These are phyloP conservation scores for Acanthaster planci DNA, from an alignment of 35 echinoderm and acorn worm species.

Conservation along the genomic window DNA sequence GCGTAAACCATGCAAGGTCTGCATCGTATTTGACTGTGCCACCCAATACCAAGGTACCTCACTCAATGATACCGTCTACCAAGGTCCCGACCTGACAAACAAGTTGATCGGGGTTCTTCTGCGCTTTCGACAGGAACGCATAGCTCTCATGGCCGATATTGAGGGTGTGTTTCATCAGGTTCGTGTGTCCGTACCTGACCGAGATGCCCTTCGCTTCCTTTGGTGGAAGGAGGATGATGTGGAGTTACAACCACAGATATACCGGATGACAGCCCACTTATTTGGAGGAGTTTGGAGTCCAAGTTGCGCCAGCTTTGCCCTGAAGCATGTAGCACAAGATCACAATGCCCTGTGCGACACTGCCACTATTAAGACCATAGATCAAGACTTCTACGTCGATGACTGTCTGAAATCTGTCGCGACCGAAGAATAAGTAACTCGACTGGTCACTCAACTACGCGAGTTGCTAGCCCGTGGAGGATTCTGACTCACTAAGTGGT, in stretches of 20 bases:
- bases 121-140: constrained; percentile 56
- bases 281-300: constrained; percentile 71
- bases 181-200: constrained; percentile 51
- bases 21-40: constrained; percentile 13
- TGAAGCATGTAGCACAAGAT: constrained; percentile 58
- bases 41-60: constrained; percentile 42
- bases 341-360: constrained; percentile 40
- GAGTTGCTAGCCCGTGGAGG: constrained; percentile 45
- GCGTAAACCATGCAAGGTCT: constrained; percentile 27
- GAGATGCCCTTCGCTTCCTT: constrained; percentile 63
- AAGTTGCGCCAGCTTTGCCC: constrained; percentile 72
- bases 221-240: constrained; percentile 68
- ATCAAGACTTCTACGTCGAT: constrained; percentile 81
- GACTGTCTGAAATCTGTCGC: constrained; percentile 57
- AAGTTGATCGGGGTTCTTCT: constrained; percentile 53
- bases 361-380: constrained; percentile 50
- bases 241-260: constrained; percentile 9
- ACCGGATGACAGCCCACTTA: constrained; percentile 52
- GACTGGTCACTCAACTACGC: constrained; percentile 36
- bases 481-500: constrained; percentile 39
- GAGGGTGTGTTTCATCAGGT: constrained; percentile 74
- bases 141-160: constrained; percentile 66
- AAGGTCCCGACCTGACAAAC: constrained; percentile 77
- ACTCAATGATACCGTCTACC: constrained; percentile 57
- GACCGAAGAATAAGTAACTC: constrained; percentile 43